Conservation (phyloP, 2,888 invertebrate species). For the Melinopterus prodromus region DNA sequence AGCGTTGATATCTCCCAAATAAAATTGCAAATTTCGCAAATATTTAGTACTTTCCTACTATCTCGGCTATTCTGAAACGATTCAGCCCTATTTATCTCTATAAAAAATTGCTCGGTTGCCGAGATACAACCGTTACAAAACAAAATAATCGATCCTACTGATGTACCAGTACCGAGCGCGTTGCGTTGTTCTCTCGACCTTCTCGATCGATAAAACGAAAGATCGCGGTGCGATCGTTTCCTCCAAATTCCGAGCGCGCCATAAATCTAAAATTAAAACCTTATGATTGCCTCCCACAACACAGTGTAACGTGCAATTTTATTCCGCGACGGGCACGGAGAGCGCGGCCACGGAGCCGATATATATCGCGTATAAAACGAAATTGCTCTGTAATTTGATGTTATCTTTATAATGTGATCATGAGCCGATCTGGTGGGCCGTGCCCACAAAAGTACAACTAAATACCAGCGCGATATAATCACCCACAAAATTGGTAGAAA, state of each 20-base stretch:
- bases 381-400: constrained; percentile 53
- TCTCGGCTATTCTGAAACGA: too few relatives aligned
- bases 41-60: too few relatives aligned
- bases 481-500: background rate
- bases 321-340: background rate
- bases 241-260: constrained; percentile 36
- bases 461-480: constrained; percentile 20
- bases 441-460: constrained; percentile 20
- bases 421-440: constrained; percentile 34
- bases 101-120: too few relatives aligned
- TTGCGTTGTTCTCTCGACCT: constrained; percentile 6
- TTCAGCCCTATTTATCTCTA: too few relatives aligned
- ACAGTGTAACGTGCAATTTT: constrained; percentile 34
- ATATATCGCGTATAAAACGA: constrained; percentile 48
- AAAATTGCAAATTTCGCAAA: too few relatives aligned
- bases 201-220: constrained; percentile 9
- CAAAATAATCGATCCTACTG: background rate
- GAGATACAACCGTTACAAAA: too few relatives aligned
- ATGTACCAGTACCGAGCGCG: background rate
- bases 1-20: too few relatives aligned
- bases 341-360: background rate
- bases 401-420: constrained; percentile 50
- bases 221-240: constrained; percentile 21
- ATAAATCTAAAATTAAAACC: constrained; percentile 38
- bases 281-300: constrained; percentile 36